These are phyloP conservation scores for Staurois parvus DNA, from an alignment of 2,797 vertebrate species.

Conservation along the genomic window DNA sequence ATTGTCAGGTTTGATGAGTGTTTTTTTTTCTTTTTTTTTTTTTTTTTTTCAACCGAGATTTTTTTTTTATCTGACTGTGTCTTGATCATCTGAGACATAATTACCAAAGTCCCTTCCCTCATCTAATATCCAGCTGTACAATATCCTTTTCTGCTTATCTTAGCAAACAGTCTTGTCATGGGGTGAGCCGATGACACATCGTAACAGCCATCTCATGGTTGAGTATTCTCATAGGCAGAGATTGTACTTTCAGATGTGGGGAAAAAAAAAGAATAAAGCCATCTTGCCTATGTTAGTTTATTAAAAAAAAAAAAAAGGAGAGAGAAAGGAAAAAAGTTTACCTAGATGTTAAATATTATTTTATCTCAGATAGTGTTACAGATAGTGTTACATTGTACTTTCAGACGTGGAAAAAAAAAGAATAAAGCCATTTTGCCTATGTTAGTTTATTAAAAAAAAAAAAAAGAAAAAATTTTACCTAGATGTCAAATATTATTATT, in stretches of 20 bases:
- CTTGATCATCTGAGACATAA: slow-evolving; percentile 50
- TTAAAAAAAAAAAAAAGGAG: background rate
- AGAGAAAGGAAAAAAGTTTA: too few relatives aligned
- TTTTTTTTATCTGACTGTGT: slow-evolving; percentile 29
- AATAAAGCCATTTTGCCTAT: background rate
- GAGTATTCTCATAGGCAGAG: slow-evolving; percentile 21
- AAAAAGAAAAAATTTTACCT: too few relatives aligned
- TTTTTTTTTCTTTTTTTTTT: background rate
- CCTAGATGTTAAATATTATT: too few relatives aligned
- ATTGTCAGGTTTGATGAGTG: slow-evolving; percentile 46
- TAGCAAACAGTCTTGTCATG: slow-evolving; percentile 35
- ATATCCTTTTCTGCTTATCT: slow-evolving; percentile 34
- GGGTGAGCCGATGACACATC: slow-evolving; percentile 13
- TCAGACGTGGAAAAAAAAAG: background rate
- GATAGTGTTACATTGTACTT: too few relatives aligned
- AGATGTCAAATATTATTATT: too few relatives aligned
- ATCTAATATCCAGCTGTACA: slow-evolving; percentile 54
- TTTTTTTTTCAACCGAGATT: background rate
- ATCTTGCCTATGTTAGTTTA: background rate
- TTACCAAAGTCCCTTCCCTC: slow-evolving; percentile 38
- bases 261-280: background rate
- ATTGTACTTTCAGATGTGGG: slow-evolving; percentile 9
- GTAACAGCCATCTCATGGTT: slow-evolving; percentile 29
- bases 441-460: background rate
- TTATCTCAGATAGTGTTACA: too few relatives aligned